Base-by-base conservation (phyloP, 1,140 invertebrate species). In the Euglossa dilemma region DNA sequence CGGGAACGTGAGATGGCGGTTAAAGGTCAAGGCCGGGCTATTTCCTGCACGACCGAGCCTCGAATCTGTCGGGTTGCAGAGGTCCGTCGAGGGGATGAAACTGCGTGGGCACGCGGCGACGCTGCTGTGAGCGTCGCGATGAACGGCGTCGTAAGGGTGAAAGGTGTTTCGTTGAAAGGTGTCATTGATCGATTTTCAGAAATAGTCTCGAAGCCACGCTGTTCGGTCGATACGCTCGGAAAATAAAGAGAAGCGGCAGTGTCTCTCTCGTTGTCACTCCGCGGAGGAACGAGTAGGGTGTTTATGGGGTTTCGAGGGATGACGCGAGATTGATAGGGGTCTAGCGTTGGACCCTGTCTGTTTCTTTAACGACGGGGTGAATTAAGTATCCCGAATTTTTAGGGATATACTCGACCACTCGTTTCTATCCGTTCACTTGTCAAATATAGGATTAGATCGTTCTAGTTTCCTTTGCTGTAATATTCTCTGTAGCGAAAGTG, bases 1-100 rank as follows among this genome's bases (percentile, higher is more conserved):
- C 83, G 89, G 89, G 90, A 90, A 90, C 85, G 87, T 88, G 86
- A 87, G 87, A 87, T 84, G 87, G 79, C 79, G 85, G 86, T 89
- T 86, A 90, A 93, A 93, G 92, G 92, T 93, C 92, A 93, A 93
- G 92, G 92, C 92, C 90, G 84, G 90, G 89, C 88, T 92, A 92
- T 92, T 92, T 92, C 90, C 89, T 90, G 92, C 92, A 91, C 91
- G 87, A 91, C 87, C 89, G 77, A 92, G 83, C 79, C 80, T 69
- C 85, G 76, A 85, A 86, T 91, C 81, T 89, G 90, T 87, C 83
- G 84, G 80, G 72, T 23, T 69, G 63, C 64, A 73, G 84, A 70
- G 81, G 69, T 54, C 20, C 54, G 61, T 16, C 18, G 61, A 74
- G 63, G 82, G 56, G 71, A 74, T 20, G 71, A 74, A 59, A 23